phyloP scores from a whole-genome alignment of 2,888 invertebrate species.

The Lasioglossum calceatum region DNA sequence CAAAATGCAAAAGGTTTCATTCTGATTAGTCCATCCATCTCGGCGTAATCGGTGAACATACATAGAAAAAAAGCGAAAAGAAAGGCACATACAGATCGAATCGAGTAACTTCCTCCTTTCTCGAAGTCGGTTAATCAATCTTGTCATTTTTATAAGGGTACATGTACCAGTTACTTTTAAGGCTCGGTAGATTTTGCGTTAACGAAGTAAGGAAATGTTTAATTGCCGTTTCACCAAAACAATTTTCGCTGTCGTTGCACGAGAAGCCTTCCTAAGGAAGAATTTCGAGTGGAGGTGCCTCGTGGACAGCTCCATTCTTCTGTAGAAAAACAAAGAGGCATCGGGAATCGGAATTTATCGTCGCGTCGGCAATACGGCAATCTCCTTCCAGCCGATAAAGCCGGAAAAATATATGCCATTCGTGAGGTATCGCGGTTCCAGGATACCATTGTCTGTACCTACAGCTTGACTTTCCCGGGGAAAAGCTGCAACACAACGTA shows the following conservation, averaged over 20 bases:
- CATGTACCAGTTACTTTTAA: no score
- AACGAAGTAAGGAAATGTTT: neutral
- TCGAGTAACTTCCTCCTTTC: no score
- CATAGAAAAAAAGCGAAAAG: no score
- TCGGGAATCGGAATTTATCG: conserved; percentile 70
- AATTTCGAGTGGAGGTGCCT: neutral
- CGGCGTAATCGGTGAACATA: no score
- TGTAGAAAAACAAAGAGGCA: conserved; percentile 4
- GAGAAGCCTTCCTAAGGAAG: neutral
- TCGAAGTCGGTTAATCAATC: no score
- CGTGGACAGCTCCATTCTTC: neutral
- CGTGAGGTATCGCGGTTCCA: conserved; percentile 9
- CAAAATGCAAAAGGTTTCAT: no score
- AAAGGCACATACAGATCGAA: no score
- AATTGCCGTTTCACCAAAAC: neutral
- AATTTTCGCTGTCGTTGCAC: neutral
- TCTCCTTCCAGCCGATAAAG: conserved; percentile 71
- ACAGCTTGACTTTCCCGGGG: conserved; percentile 30
- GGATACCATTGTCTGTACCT: conserved; percentile 27
- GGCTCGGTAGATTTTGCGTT: no score
- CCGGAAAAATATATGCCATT: conserved; percentile 67
- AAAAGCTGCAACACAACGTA: conserved; percentile 26
- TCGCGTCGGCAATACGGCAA: conserved; percentile 64
- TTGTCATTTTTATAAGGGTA: no score
- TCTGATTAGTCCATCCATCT: no score